Evolutionary conservation across 2,888 invertebrate species (phyloP).

Genomic region (Cacoxenus indagator): DNA sequence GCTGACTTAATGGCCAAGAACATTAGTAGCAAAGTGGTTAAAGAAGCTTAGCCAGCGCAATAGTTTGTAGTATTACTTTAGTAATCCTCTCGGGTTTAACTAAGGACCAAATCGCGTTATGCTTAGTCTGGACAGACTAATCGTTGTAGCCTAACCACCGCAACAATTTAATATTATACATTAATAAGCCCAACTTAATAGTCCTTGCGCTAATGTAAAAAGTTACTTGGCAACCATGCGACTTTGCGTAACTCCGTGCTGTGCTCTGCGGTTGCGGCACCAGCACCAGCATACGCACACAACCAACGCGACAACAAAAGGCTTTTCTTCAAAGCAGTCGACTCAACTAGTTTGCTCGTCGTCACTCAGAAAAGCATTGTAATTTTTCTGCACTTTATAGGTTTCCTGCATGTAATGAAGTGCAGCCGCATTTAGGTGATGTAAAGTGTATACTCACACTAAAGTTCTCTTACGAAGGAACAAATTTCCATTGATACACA

Average conservation of each 20-base stretch:
- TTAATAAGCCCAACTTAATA: slow-evolving; percentile 1
- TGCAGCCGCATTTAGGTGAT: too few species aligned
- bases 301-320: not conserved
- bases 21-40: slow-evolving; percentile 52
- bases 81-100: too few species aligned
- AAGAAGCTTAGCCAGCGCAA: not conserved
- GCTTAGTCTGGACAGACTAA: too few species aligned
- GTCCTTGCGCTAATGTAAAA: slow-evolving; percentile 14
- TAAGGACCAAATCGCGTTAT: too few species aligned
- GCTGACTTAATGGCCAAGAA: slow-evolving; percentile 59
- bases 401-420: slow-evolving; percentile 15
- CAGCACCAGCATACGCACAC: not conserved
- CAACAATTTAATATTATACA: not conserved
- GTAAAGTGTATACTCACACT: too few species aligned
- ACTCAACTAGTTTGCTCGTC: not conserved
- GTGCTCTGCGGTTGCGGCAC: not conserved
- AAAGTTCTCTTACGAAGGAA: too few species aligned
- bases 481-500: too few species aligned
- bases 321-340: not conserved
- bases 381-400: not conserved
- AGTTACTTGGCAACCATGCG: not conserved
- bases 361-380: slow-evolving; percentile 31
- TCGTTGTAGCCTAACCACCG: too few species aligned
- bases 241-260: not conserved
- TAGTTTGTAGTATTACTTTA: not conserved